These are phyloP conservation scores for Netelia virgata DNA, from an alignment of 2,888 invertebrate genomes.

Conservation along the genomic window DNA sequence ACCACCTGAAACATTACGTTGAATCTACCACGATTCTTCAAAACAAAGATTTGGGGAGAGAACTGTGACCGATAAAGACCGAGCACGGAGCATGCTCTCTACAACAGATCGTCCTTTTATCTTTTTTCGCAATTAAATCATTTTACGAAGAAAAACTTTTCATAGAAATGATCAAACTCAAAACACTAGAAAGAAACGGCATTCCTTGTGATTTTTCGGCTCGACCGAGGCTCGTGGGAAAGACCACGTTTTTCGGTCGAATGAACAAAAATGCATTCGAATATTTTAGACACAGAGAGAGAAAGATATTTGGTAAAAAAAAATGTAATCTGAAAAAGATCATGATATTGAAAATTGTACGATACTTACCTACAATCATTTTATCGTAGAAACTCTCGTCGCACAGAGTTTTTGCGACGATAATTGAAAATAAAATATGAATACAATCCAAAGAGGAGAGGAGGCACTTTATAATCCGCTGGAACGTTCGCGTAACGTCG, in stretches of 20 bases:
- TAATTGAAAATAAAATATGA: not conserved
- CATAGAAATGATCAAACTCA: too few species aligned
- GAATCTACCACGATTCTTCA: slow-evolving; percentile 72
- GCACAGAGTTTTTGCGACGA: slow-evolving; percentile 61
- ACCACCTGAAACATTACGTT: slow-evolving; percentile 86
- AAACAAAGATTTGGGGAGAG: not conserved
- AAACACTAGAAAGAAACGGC: not conserved
- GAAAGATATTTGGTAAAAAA: not conserved
- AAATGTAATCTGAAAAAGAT: slow-evolving; percentile 39
- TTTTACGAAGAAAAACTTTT: not conserved
- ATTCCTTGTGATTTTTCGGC: slow-evolving; percentile 2
- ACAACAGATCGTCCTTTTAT: not conserved
- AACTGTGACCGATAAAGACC: not conserved
- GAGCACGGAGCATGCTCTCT: slow-evolving; percentile 55
- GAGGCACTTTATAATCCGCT: slow-evolving; percentile 36
- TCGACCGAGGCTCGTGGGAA: too few species aligned
- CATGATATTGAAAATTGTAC: slow-evolving; percentile 57
- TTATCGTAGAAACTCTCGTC: slow-evolving; percentile 57
- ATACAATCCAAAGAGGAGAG: slow-evolving; percentile 19
- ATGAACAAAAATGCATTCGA: too few species aligned
- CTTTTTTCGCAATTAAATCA: not conserved
- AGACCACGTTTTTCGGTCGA: too few species aligned
- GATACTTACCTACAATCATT: slow-evolving; percentile 74
- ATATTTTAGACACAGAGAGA: slow-evolving; percentile 4
- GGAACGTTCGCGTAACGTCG: not conserved